Evolutionary conservation across 2,888 invertebrate species (phyloP).

Genomic region (Frankliniella fusca): DNA sequence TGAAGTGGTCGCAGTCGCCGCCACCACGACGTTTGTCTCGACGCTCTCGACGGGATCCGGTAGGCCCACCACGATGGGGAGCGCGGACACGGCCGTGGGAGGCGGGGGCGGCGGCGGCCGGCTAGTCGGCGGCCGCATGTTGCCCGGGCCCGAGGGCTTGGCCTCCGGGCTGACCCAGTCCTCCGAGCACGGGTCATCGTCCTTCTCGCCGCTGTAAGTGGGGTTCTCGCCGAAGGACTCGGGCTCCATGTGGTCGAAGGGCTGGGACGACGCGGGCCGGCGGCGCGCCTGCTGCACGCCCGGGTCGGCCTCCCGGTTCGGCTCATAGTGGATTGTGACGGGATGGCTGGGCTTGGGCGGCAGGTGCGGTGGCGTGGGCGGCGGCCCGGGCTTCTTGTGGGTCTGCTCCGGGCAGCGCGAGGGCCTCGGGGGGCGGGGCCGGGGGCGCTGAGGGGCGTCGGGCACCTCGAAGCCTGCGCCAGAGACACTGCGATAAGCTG

Average conservation of each 20-base stretch:
- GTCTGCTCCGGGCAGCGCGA: background rate
- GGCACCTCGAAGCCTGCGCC: no score
- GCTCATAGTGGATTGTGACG: background rate
- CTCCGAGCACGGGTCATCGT: background rate
- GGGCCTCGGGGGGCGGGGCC: background rate
- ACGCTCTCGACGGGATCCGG: background rate
- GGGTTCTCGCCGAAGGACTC: background rate
- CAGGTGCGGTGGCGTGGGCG: background rate
- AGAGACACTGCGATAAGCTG: no score
- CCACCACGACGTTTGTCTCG: background rate
- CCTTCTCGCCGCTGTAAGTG: background rate
- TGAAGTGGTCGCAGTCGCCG: no score
- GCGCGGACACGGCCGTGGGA: background rate
- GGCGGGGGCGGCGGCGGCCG: background rate
- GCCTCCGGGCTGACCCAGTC: no score
- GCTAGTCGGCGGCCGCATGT: no score
- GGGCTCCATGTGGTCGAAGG: background rate
- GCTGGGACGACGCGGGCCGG: background rate
- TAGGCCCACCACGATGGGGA: background rate
- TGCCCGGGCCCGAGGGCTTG: no score
- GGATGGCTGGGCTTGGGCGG: conserved; percentile 3
- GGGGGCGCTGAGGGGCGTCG: background rate
- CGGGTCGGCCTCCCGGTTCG: background rate
- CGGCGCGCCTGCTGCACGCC: background rate
- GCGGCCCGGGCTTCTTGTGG: background rate